phyloP scores from a whole-genome alignment of 1,140 invertebrate genomes.

The Scaptomyza pallida region DNA sequence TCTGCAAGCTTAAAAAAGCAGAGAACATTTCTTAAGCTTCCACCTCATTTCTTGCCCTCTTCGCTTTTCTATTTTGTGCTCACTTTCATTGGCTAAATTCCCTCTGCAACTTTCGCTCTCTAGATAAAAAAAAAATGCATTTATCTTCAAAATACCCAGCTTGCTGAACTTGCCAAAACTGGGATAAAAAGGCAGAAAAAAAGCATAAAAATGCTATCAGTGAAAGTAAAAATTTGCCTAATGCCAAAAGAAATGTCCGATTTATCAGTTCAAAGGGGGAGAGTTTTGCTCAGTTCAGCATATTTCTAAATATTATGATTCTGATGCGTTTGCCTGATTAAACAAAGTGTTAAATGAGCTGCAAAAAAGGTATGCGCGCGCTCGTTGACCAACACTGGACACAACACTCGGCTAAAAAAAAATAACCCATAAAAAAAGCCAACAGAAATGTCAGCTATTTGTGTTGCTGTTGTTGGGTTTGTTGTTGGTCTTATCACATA shows the following conservation, averaged over 20 bases:
- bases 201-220: slow-evolving; percentile 28
- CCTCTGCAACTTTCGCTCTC: slow-evolving; percentile 31
- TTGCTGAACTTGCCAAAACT: slow-evolving; percentile 30
- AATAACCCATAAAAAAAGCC: slow-evolving; percentile 20
- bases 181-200: not conserved
- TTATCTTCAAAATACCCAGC: slow-evolving; percentile 22
- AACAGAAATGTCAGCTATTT: slow-evolving; percentile 58
- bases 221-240: slow-evolving; percentile 36
- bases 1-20: not conserved
- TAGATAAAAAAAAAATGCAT: slow-evolving; percentile 49
- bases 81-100: slow-evolving; percentile 12
- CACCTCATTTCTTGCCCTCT: slow-evolving; percentile 1
- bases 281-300: slow-evolving; percentile 23
- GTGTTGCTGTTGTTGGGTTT: slow-evolving; percentile 19
- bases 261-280: slow-evolving; percentile 23
- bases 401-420: slow-evolving; percentile 10
- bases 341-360: slow-evolving; percentile 51
- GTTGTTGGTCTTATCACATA: slow-evolving; percentile 65
- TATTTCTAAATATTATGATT: slow-evolving; percentile 22
- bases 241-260: slow-evolving; percentile 33
- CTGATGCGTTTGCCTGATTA: slow-evolving; percentile 36
- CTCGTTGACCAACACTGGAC: slow-evolving; percentile 32
- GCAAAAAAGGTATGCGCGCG: slow-evolving; percentile 24
- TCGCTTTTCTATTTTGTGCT: no score
- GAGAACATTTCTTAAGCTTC: slow-evolving; percentile 5